Percentiles rank a stretch among this genome's conserved stretches.
Conservation (phyloP, 1,140 invertebrate genomes). For the Oncopeltus fasciatus region DNA sequence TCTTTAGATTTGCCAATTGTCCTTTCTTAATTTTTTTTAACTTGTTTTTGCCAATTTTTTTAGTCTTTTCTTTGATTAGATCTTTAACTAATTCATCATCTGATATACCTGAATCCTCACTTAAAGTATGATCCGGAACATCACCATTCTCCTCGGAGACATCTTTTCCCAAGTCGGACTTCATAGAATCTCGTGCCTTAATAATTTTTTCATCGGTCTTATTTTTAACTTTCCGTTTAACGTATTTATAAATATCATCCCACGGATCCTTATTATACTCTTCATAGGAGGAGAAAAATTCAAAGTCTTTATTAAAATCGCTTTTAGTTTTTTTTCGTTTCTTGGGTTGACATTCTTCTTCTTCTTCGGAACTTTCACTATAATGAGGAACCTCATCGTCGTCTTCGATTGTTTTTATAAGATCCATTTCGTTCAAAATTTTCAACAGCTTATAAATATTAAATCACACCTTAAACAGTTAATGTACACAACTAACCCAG, state of each 20-base stretch:
- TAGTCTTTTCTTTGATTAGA: not conserved
- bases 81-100: slow-evolving; percentile 25
- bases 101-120: slow-evolving; percentile 13
- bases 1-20: slow-evolving; percentile 29
- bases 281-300: slow-evolving; percentile 52
- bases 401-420: slow-evolving; percentile 53
- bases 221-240: slow-evolving; percentile 60
- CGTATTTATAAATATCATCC: slow-evolving; percentile 70
- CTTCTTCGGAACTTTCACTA: slow-evolving; percentile 65
- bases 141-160: not conserved
- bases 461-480: no score
- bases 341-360: slow-evolving; percentile 69
- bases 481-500: no score
- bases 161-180: slow-evolving; percentile 11
- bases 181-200: slow-evolving; percentile 38
- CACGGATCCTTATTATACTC: slow-evolving; percentile 72
- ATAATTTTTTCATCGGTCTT: slow-evolving; percentile 77
- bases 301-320: slow-evolving; percentile 59
- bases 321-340: slow-evolving; percentile 53
- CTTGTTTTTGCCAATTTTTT: slow-evolving; percentile 10
- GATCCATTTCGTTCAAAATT: no score
- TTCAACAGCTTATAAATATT: no score
- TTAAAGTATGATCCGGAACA: not conserved
- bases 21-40: slow-evolving; percentile 33
- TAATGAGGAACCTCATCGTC: slow-evolving; percentile 59